Conservation (phyloP, 2,113 vertebrate genomes). For the Romanogobio albipinnatus region DNA sequence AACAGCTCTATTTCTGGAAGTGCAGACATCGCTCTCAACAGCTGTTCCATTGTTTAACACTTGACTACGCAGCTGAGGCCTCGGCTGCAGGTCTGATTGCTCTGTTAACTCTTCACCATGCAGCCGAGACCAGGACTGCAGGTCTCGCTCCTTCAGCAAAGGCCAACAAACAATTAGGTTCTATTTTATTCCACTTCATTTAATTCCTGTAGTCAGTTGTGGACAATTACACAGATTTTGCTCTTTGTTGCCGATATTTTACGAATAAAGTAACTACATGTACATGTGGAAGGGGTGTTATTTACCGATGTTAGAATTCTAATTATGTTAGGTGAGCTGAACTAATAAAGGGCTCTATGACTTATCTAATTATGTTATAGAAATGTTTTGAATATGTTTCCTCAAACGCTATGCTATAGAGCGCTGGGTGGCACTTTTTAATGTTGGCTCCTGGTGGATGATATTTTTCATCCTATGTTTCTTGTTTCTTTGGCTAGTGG, state of each 20-base stretch:
- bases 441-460: slow-evolving; percentile 44
- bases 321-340: slow-evolving; percentile 27
- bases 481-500: slow-evolving; percentile 12
- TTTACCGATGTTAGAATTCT: background rate
- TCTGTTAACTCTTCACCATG: slow-evolving; percentile 53
- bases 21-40: slow-evolving; percentile 56
- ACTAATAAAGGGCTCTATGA: slow-evolving; percentile 15
- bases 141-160: slow-evolving; percentile 46
- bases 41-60: slow-evolving; percentile 63
- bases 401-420: slow-evolving; percentile 11
- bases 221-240: slow-evolving; percentile 32
- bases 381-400: slow-evolving; percentile 9
- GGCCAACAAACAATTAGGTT: slow-evolving; percentile 52
- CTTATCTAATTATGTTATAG: slow-evolving; percentile 34
- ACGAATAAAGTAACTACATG: background rate
- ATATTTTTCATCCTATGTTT: slow-evolving; percentile 37
- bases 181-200: slow-evolving; percentile 33
- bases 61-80: slow-evolving; percentile 56
- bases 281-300: background rate
- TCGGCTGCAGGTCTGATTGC: slow-evolving; percentile 56
- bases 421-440: slow-evolving; percentile 25
- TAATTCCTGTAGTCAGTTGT: slow-evolving; percentile 26
- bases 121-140: slow-evolving; percentile 47
- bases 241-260: slow-evolving; percentile 13
- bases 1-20: slow-evolving; percentile 67